Evolutionary conservation across 2,797 vertebrate genomes (phyloP).

Genomic region (Paratrypauchen microcephalus): DNA sequence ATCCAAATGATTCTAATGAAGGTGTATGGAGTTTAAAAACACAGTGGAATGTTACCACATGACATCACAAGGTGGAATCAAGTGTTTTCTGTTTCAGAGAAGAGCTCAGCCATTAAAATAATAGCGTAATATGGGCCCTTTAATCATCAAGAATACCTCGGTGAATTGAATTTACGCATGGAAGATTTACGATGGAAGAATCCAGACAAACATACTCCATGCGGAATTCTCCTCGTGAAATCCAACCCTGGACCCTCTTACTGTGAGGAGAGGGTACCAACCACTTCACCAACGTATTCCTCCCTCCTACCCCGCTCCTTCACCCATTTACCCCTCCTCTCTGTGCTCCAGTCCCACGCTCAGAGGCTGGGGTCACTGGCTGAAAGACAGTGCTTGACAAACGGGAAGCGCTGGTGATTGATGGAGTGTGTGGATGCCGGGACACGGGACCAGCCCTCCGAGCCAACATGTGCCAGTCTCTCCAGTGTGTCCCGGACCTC

Average conservation of each 20-base stretch:
- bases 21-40: too few species aligned
- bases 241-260: not conserved
- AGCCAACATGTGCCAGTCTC: slow-evolving; percentile 57
- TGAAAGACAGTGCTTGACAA: slow-evolving; percentile 73
- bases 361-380: slow-evolving; percentile 65
- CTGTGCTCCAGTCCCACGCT: slow-evolving; percentile 58
- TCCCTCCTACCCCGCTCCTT: not conserved
- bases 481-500: slow-evolving; percentile 47
- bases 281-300: not conserved
- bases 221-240: not conserved
- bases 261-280: not conserved
- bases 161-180: too few species aligned
- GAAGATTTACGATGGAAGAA: too few species aligned
- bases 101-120: too few species aligned
- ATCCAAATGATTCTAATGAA: too few species aligned
- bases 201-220: too few species aligned
- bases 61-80: too few species aligned
- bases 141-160: too few species aligned
- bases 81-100: too few species aligned
- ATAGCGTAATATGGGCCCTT: too few species aligned
- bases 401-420: slow-evolving; percentile 72
- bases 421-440: slow-evolving; percentile 60
- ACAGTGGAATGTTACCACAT: too few species aligned
- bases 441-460: slow-evolving; percentile 62
- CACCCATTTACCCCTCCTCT: slow-evolving; percentile 24